These are phyloP conservation scores for Leptoteleia sp. DNA, from an alignment of 1,140 invertebrate genomes.

Conservation along the genomic window DNA sequence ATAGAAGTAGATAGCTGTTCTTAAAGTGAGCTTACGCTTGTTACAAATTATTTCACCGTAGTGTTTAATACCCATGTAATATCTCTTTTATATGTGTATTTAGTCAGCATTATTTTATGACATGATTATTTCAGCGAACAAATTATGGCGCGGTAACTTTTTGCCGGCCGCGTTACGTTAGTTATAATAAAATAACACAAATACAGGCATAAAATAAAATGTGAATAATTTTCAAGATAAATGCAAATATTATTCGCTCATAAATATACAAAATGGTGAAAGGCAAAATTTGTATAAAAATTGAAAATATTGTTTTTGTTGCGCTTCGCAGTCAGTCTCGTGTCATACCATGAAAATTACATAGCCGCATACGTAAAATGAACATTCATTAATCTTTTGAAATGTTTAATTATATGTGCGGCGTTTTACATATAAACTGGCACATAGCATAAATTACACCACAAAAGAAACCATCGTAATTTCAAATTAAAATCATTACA, in stretches of 20 bases:
- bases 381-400: slow-evolving; percentile 51
- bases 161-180: slow-evolving; percentile 1
- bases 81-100: background rate
- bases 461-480: slow-evolving; percentile 31
- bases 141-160: background rate
- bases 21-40: too few species aligned
- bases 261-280: slow-evolving; percentile 38
- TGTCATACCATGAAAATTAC: slow-evolving; percentile 26
- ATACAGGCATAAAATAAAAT: slow-evolving; percentile 24
- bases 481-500: slow-evolving; percentile 47
- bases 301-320: slow-evolving; percentile 36
- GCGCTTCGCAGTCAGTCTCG: slow-evolving; percentile 14
- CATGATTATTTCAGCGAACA: slow-evolving; percentile 12
- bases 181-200: slow-evolving; percentile 20
- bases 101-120: slow-evolving; percentile 14
- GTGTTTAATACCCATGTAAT: too few species aligned
- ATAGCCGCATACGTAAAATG: slow-evolving; percentile 28
- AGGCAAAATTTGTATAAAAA: slow-evolving; percentile 36
- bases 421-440: slow-evolving; percentile 17
- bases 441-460: slow-evolving; percentile 23
- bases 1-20: too few species aligned
- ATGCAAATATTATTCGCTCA: slow-evolving; percentile 39
- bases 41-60: background rate
- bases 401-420: slow-evolving; percentile 42
- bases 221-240: slow-evolving; percentile 29